Evolutionary conservation across 2,113 vertebrate species (phyloP).

Genomic region (Cettia cetti): DNA sequence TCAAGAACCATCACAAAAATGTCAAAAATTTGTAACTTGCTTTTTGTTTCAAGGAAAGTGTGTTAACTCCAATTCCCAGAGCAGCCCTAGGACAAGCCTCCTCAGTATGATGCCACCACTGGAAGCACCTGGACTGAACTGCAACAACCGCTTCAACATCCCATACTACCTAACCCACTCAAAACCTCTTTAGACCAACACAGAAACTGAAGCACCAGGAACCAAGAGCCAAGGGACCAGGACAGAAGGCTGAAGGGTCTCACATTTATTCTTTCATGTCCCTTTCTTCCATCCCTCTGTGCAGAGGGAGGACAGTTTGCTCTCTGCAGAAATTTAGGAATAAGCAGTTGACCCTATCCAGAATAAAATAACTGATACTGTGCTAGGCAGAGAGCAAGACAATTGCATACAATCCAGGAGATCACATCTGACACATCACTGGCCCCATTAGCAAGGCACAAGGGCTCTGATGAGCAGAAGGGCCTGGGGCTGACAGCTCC

Average conservation of each 20-base stretch:
- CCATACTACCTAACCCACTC: background rate
- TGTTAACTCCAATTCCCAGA: background rate
- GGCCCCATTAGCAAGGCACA: background rate
- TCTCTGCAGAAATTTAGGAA: background rate
- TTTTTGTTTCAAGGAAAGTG: background rate
- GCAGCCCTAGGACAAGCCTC: background rate
- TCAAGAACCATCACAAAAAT: background rate
- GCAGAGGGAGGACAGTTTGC: background rate
- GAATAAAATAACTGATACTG: background rate
- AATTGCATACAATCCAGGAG: background rate
- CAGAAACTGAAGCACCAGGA: background rate
- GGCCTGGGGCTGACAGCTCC: fast-evolving
- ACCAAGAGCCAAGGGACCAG: background rate
- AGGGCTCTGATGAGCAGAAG: background rate
- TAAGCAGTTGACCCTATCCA: background rate
- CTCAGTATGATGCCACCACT: background rate
- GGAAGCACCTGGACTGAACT: background rate
- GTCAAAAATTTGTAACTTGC: background rate
- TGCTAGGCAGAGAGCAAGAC: background rate
- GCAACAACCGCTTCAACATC: background rate
- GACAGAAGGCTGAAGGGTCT: background rate
- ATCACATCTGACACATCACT: background rate
- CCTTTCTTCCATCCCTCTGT: background rate
- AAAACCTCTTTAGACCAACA: background rate
- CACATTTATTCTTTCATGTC: background rate